Conservation (phyloP, 1,140 invertebrate species). For the Gryon sp. region DNA sequence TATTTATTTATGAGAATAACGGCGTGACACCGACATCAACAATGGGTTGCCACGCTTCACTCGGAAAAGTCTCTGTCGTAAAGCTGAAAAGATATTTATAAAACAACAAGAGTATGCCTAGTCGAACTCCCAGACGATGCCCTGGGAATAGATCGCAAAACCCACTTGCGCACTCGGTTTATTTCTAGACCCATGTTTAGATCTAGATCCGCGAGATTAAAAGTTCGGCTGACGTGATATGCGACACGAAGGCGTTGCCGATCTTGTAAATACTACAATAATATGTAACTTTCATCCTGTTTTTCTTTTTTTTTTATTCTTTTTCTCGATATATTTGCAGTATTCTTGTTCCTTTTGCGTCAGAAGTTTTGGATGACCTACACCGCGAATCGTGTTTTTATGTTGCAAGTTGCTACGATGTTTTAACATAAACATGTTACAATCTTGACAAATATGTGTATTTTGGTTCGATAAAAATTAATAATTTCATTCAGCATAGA, state of each 20-base stretch:
- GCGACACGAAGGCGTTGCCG: conserved; percentile 24
- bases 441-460: too few relatives aligned
- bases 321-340: too few relatives aligned
- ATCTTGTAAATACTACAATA: conserved; percentile 17
- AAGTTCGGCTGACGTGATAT: conserved; percentile 44
- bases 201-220: conserved; percentile 49
- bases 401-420: too few relatives aligned
- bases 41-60: conserved; percentile 56
- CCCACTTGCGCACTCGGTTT: conserved; percentile 70
- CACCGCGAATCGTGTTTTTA: too few relatives aligned
- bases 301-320: conserved; percentile 11
- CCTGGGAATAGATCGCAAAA: conserved; percentile 73
- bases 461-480: too few relatives aligned
- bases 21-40: conserved; percentile 54
- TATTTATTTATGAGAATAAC: conserved; percentile 71
- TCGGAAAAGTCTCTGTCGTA: conserved; percentile 45
- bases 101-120: conserved; percentile 56
- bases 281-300: neutral
- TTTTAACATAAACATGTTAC: too few relatives aligned
- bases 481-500: too few relatives aligned
- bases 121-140: conserved; percentile 65
- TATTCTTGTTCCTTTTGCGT: conserved; percentile 25
- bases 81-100: conserved; percentile 70
- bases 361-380: conserved; percentile 33
- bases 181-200: conserved; percentile 69